Evolutionary conservation across 1,140 invertebrate genomes (phyloP), one percentile per base, ranked within the genome.

Genomic region (Drosophila subobscura): DNA sequence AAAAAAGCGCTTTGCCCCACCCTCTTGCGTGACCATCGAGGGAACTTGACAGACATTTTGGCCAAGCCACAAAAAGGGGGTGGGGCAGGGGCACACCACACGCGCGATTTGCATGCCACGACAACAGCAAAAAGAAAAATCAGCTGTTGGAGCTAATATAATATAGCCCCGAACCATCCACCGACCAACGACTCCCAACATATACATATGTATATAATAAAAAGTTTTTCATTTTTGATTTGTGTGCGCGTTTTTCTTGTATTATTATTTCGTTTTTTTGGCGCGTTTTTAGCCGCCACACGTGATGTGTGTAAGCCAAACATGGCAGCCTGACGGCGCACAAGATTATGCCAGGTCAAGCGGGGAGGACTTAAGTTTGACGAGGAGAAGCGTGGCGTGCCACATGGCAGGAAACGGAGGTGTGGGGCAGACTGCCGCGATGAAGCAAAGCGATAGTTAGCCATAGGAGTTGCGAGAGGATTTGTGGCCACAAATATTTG

Each of bases 271-370:
- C 0, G 16, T 20, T 20, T 23, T 47, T 33, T 46, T 64, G 58
- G 27, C 37, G 25, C 27, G 59, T 37, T 65, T 67, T 63, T 46
- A 14, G 7, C 53, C 53, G 42, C 53, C 4, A 37, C 0, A 44
- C 56, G 59, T 71, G 70, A 74, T 72, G 56, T 71, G 76, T 79
- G 76, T 64, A 67, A 86, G 81, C 81, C 73, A 85, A 85, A 85
- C 81, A 77, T 85, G 80, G 77, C 80, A 85, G 74, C 33, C 51
- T 72, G 75, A 50, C 45, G 57, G 44, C 8, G 23, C 20, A 25
- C 16, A 41, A 49, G 45, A 52, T 46, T 72, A 57, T 33, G 59
- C n/a, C 47, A 71, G 33, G 65, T 68, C 63, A n/a, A 49, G 47
- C 60, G 55, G 23, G 44, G 50, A 33, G 44, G 50, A 33, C 63